These are phyloP conservation scores for Pocota personata DNA, from an alignment of 2,888 invertebrate species.

Conservation along the genomic window DNA sequence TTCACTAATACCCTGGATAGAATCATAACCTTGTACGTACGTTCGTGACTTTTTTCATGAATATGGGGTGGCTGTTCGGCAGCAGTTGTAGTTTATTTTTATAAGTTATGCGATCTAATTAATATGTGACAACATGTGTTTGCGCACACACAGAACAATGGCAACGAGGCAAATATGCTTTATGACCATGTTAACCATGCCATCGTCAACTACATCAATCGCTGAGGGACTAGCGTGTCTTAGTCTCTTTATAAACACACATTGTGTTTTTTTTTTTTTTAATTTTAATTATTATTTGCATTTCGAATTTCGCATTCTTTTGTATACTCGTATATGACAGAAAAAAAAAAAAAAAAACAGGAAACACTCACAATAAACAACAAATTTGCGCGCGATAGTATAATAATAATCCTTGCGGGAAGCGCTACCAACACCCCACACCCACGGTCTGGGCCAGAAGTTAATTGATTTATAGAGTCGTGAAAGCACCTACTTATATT, in stretches of 20 bases:
- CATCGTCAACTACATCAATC: slow-evolving; percentile 56
- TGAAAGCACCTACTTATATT: slow-evolving; percentile 66
- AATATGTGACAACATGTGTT: slow-evolving; percentile 68
- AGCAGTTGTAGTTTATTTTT: slow-evolving; percentile 43
- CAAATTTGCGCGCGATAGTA: slow-evolving; percentile 34
- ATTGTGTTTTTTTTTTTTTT: slow-evolving; percentile 13
- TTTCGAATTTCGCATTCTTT: slow-evolving; percentile 28
- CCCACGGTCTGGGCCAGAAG: slow-evolving; percentile 13
- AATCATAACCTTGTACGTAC: slow-evolving; percentile 37
- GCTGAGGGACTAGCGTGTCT: slow-evolving; percentile 69
- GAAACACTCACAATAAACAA: slow-evolving; percentile 64
- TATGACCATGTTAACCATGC: slow-evolving; percentile 36
- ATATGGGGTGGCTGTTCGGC: slow-evolving; percentile 3
- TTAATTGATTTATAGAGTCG: slow-evolving; percentile 72
- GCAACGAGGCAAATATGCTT: slow-evolving; percentile 46
- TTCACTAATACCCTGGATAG: neutral
- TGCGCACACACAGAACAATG: slow-evolving; percentile 45
- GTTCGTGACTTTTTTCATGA: slow-evolving; percentile 56
- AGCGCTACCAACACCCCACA: neutral
- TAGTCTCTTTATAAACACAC: neutral
- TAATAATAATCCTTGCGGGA: slow-evolving; percentile 32
- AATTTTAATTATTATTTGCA: slow-evolving; percentile 52
- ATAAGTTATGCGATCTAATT: slow-evolving; percentile 62
- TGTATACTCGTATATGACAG: slow-evolving; percentile 18
- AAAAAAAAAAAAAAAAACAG: slow-evolving; percentile 32